Evolutionary conservation across 35 echinoderm and acorn worm genomes (phyloP).

Genomic region (Heliocidaris tuberculata): DNA sequence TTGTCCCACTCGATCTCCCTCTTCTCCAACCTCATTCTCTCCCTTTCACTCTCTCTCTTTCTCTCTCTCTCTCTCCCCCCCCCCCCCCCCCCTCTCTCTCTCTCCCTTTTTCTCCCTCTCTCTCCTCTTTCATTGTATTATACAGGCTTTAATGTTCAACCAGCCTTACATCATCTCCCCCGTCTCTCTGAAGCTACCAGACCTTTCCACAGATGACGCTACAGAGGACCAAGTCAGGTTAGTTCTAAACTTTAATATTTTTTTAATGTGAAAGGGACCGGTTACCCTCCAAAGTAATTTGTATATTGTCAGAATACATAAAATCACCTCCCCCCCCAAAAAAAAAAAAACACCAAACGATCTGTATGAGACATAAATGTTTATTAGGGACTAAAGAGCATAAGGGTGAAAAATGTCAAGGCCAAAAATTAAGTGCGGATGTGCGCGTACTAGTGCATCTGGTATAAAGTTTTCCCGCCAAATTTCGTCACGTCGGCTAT

Average conservation of each 20-base stretch:
- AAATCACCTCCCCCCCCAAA: too few relatives aligned
- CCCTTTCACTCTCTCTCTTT: not conserved
- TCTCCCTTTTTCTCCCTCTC: not conserved
- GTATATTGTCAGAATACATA: too few relatives aligned
- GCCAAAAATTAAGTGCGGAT: too few relatives aligned
- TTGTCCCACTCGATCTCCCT: not conserved
- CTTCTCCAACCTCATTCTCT: not conserved
- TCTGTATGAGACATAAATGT: too few relatives aligned
- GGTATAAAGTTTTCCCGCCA: too few relatives aligned
- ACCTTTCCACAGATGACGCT: not conserved
- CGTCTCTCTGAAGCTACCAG: slow-evolving; percentile 32
- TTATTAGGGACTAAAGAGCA: too few relatives aligned
- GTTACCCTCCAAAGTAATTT: too few relatives aligned
- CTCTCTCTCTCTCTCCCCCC: not conserved
- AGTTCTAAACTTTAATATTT: not conserved
- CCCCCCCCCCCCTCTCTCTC: not conserved
- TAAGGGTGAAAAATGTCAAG: too few relatives aligned
- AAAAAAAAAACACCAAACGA: too few relatives aligned
- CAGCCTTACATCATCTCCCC: slow-evolving; percentile 59
- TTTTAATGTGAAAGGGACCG: too few relatives aligned
- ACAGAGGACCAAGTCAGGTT: slow-evolving; percentile 34
- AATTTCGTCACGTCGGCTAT: too few relatives aligned
- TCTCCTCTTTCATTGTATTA: not conserved
- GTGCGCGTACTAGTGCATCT: too few relatives aligned
- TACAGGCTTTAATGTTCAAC: slow-evolving; percentile 61